Percentiles rank a stretch among this genome's conserved stretches.
Conservation (phyloP, 2,888 invertebrate species). For the Dicranocentrus wangi region DNA sequence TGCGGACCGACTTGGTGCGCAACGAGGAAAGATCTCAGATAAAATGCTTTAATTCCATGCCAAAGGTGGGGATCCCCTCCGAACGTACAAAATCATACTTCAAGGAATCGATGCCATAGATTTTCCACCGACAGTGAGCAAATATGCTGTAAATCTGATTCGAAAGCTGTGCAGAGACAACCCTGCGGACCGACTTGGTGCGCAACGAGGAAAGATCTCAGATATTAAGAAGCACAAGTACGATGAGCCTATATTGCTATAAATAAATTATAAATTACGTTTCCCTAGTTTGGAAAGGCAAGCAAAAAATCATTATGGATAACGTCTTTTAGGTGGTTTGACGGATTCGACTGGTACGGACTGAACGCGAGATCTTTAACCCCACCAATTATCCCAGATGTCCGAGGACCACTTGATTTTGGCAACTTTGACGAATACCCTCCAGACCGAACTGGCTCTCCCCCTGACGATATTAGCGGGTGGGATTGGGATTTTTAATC, state of each 20-base stretch:
- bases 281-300: no score
- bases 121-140: constrained; percentile 93
- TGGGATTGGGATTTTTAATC: constrained; percentile 96
- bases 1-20: constrained; percentile 96
- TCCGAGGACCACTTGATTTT: constrained; percentile 77
- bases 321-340: constrained; percentile 97
- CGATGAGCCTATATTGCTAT: constrained; percentile 74
- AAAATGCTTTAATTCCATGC: constrained; percentile 74
- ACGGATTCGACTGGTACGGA: constrained; percentile 99
- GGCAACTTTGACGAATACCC: constrained; percentile 82
- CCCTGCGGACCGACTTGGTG: constrained; percentile 97
- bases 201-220: constrained; percentile 92
- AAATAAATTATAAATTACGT: no score
- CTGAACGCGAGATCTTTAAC: constrained; percentile 88
- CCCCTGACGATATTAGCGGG: constrained; percentile 94
- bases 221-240: constrained; percentile 98
- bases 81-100: constrained; percentile 98
- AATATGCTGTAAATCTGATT: constrained; percentile 94
- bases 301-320: no score
- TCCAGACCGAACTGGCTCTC: constrained; percentile 90
- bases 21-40: constrained; percentile 93
- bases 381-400: constrained; percentile 90
- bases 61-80: constrained; percentile 94
- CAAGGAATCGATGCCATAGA: constrained; percentile 98
- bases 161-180: constrained; percentile 97